A percentile compares a stretch with the other conserved stretches of the same genome.
These are phyloP conservation scores for Acipenser ruthenus DNA, from an alignment of 2,797 vertebrate species.

Conservation along the genomic window DNA sequence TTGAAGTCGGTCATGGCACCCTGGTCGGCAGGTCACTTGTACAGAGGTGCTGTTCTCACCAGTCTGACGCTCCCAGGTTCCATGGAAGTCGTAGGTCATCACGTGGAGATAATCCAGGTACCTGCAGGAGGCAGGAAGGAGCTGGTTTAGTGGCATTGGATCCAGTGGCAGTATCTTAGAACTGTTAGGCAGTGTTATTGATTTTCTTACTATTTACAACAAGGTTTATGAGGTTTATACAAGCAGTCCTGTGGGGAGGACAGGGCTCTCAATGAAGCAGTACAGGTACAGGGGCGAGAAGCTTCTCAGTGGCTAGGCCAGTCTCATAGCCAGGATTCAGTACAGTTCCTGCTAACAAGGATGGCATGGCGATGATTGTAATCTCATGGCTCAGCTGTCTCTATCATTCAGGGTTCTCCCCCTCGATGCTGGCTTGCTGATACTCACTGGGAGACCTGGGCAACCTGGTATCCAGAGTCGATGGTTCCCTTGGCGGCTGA, in stretches of 20 bases:
- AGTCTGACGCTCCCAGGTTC: slow-evolving; percentile 46
- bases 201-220: background rate
- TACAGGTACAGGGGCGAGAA: no score
- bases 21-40: slow-evolving; percentile 43
- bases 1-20: slow-evolving; percentile 41
- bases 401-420: background rate
- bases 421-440: no score
- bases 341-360: background rate
- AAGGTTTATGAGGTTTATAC: background rate
- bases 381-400: no score
- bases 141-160: no score
- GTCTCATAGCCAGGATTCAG: background rate
- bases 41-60: slow-evolving; percentile 76
- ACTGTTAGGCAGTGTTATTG: background rate
- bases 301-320: background rate
- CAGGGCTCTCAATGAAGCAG: background rate
- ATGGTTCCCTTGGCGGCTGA: slow-evolving; percentile 54
- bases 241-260: background rate
- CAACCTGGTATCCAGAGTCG: slow-evolving; percentile 31
- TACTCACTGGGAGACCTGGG: no score
- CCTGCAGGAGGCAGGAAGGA: slow-evolving; percentile 31
- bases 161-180: background rate
- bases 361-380: no score
- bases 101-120: slow-evolving; percentile 70
- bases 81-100: slow-evolving; percentile 70